A percentile compares a stretch with the other conserved stretches of the same genome.
Conservation (phyloP, 2,888 invertebrate genomes). For the Steromphala cineraria region DNA sequence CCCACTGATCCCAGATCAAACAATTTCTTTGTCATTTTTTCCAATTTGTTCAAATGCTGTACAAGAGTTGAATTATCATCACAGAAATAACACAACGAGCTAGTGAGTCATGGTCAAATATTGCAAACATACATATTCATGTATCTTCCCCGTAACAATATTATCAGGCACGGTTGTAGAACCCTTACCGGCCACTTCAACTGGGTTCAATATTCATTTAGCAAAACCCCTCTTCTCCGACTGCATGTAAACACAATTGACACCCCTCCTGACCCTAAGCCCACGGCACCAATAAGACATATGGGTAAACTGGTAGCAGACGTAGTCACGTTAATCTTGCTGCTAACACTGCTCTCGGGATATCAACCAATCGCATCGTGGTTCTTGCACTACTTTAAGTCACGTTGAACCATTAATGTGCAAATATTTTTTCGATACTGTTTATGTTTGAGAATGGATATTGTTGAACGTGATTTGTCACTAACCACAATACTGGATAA, state of each 20-base stretch:
- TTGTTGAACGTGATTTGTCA: too few species aligned
- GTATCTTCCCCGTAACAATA: background rate
- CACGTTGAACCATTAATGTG: too few species aligned
- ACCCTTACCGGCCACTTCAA: background rate
- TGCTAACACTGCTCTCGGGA: too few species aligned
- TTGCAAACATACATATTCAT: background rate
- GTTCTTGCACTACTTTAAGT: too few species aligned
- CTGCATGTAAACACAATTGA: background rate
- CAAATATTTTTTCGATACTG: too few species aligned
- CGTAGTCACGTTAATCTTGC: too few species aligned
- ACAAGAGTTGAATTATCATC: background rate
- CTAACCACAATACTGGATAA: too few species aligned
- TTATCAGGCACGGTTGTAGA: background rate
- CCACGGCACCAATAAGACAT: background rate
- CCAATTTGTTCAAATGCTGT: background rate
- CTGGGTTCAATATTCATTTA: constrained; percentile 1
- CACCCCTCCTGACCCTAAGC: background rate
- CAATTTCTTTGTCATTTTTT: background rate
- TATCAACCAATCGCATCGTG: too few species aligned
- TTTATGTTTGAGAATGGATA: too few species aligned
- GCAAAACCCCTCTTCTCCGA: background rate
- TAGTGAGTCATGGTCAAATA: background rate
- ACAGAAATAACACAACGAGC: background rate
- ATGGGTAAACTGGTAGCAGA: background rate
- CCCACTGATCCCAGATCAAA: background rate